Evolutionary conservation across 2,888 invertebrate genomes (phyloP), one percentile per base, ranked within the genome.

Genomic region (Drosophila birchii): DNA sequence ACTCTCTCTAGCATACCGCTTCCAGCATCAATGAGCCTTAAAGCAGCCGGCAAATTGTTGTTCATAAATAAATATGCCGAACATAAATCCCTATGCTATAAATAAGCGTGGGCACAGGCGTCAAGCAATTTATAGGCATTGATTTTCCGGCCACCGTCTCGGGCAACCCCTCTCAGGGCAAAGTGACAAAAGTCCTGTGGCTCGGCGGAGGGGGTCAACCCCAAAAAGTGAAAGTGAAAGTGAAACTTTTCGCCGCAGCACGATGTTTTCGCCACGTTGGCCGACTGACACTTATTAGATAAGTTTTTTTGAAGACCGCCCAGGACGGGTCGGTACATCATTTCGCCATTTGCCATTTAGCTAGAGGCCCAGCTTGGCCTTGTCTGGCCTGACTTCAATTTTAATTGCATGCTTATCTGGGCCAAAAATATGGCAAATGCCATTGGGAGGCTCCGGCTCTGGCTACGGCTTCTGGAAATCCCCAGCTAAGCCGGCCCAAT

Each of bases 241-340:
- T 82, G 76, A 74, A 76, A 29, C 45, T 18, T 69, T 55, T 63
- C 59, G 36, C 81, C 84, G 45, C 78, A 80, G 55, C 76, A 85
- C 78, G 86, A 78, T 75, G 66, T 63, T 61, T 57, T n/a, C 34
- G 39, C 34, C 56, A 23, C 58, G 68, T 47, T 60, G 56, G 62
- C 73, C 59, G 62, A 61, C 78, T 90, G 89, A 90, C 88, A 88
- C 88, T 90, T 90, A 90, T 88, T 88, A 84, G 89, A 90, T 88
- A 89, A 87, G 88, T 89, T 90, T 90, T 90, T 71, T 44, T 60
- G 59, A 44, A 43, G 29, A 41, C 14, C 29, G 14, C 14, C 56
- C 67, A 49, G 51, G 34, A 53, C 16, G 18, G 55, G 26, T n/a
- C 26, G 47, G 32, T 41, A 81, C 78, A 82, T 82, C 89, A 78